Percentiles rank a stretch among this genome's conserved stretches.
Evolutionary conservation across 2,113 vertebrate species (phyloP).

Genomic region (Collichthys lucidus): DNA sequence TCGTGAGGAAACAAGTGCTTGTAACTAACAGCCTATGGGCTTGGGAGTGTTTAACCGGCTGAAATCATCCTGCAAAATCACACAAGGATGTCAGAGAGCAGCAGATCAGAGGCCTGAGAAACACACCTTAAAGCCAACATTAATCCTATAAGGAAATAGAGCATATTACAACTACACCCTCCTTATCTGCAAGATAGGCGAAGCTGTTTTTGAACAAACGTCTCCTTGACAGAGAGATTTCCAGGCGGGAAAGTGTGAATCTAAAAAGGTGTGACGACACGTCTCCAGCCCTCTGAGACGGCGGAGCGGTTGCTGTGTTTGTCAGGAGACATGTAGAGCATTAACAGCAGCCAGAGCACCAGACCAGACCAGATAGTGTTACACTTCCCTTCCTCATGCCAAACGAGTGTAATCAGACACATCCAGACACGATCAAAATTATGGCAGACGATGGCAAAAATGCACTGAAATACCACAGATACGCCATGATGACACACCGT

Average conservation of each 20-base stretch:
- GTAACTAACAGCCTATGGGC: conserved; percentile 9
- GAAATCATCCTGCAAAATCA: conserved; percentile 22
- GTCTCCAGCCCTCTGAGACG: conserved; percentile 26
- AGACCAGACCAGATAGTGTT: conserved; percentile 60
- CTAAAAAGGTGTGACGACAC: conserved; percentile 47
- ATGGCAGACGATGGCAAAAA: conserved; percentile 26
- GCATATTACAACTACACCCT: neutral
- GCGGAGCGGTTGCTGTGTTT: conserved; percentile 43
- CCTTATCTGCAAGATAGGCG: neutral
- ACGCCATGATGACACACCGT: neutral
- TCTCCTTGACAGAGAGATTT: conserved; percentile 37
- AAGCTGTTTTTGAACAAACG: conserved; percentile 45
- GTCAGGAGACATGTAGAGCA: conserved; percentile 38
- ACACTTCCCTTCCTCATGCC: conserved; percentile 42
- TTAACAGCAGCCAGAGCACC: conserved; percentile 43
- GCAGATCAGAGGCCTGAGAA: conserved; percentile 3
- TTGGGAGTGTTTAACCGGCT: conserved; percentile 10
- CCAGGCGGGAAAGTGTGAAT: conserved; percentile 47
- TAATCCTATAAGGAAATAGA: neutral
- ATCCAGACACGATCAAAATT: conserved; percentile 41
- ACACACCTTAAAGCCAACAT: neutral
- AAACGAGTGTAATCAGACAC: conserved; percentile 43
- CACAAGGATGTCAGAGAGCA: neutral
- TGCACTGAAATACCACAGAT: conserved; percentile 9
- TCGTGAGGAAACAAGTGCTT: conserved; percentile 15